phyloP scores from a whole-genome alignment of 2,113 vertebrate genomes.

The Albula glossodonta region DNA sequence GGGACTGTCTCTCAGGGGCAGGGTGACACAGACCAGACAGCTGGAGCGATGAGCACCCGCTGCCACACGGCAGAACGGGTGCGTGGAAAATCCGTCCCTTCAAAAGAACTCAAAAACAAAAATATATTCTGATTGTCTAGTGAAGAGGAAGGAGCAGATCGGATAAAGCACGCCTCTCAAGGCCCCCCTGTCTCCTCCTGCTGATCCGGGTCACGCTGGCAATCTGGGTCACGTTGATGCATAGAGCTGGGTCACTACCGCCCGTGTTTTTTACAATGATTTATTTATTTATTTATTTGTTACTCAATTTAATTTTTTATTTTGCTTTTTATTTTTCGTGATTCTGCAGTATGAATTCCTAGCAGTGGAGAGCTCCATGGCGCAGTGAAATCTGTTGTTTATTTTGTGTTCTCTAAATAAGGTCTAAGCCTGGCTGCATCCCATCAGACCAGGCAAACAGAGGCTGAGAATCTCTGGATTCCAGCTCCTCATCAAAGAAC shows the following conservation, averaged over 20 bases:
- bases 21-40: neutral
- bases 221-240: neutral
- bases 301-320: too few species aligned
- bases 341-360: neutral
- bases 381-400: slow-evolving; percentile 18
- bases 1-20: slow-evolving; percentile 7
- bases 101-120: slow-evolving; percentile 9
- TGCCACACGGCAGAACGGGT: neutral
- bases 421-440: slow-evolving; percentile 17
- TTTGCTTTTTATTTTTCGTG: neutral
- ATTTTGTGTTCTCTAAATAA: slow-evolving; percentile 29
- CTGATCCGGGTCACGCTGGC: too few species aligned
- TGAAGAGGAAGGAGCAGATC: neutral
- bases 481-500: slow-evolving; percentile 25
- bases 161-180: neutral
- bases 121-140: neutral
- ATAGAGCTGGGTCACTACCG: too few species aligned
- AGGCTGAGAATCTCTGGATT: slow-evolving; percentile 9
- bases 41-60: slow-evolving; percentile 1
- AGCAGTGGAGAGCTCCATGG: neutral
- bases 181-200: neutral
- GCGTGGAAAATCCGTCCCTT: neutral
- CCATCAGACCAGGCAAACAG: neutral
- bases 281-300: too few species aligned
- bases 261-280: too few species aligned